Evolutionary conservation across 2,797 vertebrate species (phyloP).

Genomic region (Selene dorsalis): DNA sequence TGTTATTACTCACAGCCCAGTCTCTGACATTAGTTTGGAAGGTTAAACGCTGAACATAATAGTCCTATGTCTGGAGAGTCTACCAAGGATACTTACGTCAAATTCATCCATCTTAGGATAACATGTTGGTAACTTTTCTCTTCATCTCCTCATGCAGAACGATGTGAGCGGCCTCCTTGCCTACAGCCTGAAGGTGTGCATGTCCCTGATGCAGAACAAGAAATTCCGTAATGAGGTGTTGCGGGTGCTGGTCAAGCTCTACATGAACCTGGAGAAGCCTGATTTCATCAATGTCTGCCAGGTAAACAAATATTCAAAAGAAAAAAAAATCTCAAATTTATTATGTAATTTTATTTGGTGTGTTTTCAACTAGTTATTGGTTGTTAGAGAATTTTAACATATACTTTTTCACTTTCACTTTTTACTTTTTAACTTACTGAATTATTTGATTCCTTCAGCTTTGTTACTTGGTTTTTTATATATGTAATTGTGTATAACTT

Average conservation of each 20-base stretch:
- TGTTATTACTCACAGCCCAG: neutral
- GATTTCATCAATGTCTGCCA: conserved; percentile 99
- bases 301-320: conserved; percentile 79
- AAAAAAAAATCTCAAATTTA: neutral
- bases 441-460: neutral
- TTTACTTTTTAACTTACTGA: neutral
- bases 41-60: neutral
- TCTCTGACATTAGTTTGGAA: conserved; percentile 1
- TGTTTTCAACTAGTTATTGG: neutral
- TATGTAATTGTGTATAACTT: neutral
- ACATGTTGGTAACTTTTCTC: conserved; percentile 3
- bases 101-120: neutral
- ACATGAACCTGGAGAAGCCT: conserved; percentile 99
- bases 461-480: neutral
- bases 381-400: neutral
- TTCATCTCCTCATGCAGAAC: conserved; percentile 83
- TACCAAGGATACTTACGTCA: neutral
- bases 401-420: neutral
- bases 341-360: neutral
- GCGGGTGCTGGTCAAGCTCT: conserved; percentile 96
- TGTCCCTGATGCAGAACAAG: conserved; percentile 99
- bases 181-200: conserved; percentile 98
- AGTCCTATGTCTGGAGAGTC: neutral
- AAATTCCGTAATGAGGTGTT: conserved; percentile 97
- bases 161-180: conserved; percentile 96